These are phyloP conservation scores for Ammodytes marinus DNA, from an alignment of 2,113 vertebrate species.

Conservation along the genomic window DNA sequence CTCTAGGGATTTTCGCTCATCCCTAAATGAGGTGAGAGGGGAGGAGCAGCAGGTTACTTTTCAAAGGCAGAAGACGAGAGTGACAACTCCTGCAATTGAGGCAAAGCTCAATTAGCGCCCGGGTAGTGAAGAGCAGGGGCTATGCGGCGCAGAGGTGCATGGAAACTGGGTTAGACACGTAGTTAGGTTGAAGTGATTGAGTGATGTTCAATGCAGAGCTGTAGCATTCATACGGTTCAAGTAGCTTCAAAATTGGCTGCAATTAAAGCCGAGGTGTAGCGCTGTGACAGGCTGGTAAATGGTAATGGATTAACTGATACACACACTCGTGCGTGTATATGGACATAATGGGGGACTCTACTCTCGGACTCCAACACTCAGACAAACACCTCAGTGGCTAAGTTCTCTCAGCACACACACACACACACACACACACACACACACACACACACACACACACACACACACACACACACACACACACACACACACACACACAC, in stretches of 20 bases:
- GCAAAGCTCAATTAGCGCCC: conserved; percentile 58
- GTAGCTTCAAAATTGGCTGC: conserved; percentile 50
- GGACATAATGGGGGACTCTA: conserved; percentile 13
- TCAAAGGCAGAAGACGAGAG: conserved; percentile 43
- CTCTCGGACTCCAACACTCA: conserved; percentile 9
- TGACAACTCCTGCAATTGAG: conserved; percentile 42
- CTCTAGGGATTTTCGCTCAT: conserved; percentile 27
- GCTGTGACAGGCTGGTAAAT: conserved; percentile 65
- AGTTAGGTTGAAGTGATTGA: conserved; percentile 60
- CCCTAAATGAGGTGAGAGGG: conserved; percentile 54
- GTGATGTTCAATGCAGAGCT: conserved; percentile 18
- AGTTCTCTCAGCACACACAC: conserved; percentile 19
- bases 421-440: too few relatives aligned
- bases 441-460: too few relatives aligned
- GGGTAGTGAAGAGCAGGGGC: conserved; percentile 8
- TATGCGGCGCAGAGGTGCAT: conserved; percentile 21
- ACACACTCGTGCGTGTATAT: conserved; percentile 23
- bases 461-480: too few relatives aligned
- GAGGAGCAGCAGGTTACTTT: conserved; percentile 54
- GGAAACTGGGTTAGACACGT: conserved; percentile 69
- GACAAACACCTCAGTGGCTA: conserved; percentile 18
- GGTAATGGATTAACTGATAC: conserved; percentile 61
- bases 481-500: conserved; percentile 32
- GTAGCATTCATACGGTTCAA: conserved; percentile 59
- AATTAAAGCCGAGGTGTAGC: conserved; percentile 54